Base-by-base conservation (phyloP, 1,140 invertebrate species). In the Euwallacea similis region DNA sequence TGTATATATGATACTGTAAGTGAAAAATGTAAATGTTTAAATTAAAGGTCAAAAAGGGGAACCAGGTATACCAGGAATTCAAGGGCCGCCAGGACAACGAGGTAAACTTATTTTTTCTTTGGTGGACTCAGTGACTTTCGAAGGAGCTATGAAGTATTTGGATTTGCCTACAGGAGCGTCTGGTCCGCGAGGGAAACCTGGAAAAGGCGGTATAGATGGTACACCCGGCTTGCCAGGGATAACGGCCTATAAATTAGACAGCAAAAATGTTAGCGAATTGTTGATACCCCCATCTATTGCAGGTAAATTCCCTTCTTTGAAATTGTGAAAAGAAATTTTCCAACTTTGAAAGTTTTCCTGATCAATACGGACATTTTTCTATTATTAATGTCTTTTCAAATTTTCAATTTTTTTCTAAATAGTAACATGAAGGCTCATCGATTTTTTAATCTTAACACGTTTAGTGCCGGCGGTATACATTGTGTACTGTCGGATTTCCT, bases 261-360 rank as follows among this genome's bases (percentile, higher is more conserved):
- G 68, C 53, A 77, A 75, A 62, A 71, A 44, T 69, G 59, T 73
- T 44, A 59, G 41, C 15, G 59, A 88, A 15, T 87, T 58, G 84
- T 86, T 59, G 85, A 91, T 77, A 74, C 90, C 92, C n/a, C 92
- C 92, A 46, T 88, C 89, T 13, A 92, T 94, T 76, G 86, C 90
- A 55, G 77, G 79, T 80, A 71, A 76, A n/a, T 42, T 42, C 9
- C 41, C 7, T 8, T 2, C 21, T 33, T 33, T 33, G 21, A 50
- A 10, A 1, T 11, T 50, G 6, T 50, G 6, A 1, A 1, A 6
- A 50, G 47, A 50, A 50, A 50, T 50, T 33, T 33, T 50, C 47
- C 10, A 50, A 50, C 6, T 50, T 50, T 13, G 1, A 6, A 50
- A 50, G 47, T 53, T n/a, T 53, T 53, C 8, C 6, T 4, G 6